These are phyloP conservation scores for Hirtodrosophila duncani DNA, from an alignment of 2,888 invertebrate species.

Conservation along the genomic window DNA sequence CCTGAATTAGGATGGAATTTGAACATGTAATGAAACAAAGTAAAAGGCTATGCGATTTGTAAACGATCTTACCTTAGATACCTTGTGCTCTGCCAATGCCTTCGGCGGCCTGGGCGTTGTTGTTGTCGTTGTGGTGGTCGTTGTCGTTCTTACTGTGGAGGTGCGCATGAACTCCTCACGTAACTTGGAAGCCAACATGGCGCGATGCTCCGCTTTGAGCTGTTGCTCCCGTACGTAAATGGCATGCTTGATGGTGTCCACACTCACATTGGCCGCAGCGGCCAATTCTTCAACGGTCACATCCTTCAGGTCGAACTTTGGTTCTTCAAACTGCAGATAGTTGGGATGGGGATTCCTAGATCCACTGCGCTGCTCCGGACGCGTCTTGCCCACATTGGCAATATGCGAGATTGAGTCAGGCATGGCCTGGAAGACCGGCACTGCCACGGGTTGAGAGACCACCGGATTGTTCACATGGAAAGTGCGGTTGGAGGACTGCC, in stretches of 20 bases:
- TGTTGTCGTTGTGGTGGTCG: slow-evolving; percentile 78
- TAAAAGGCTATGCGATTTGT: too few species aligned
- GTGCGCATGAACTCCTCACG: slow-evolving; percentile 77
- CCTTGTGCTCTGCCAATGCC: slow-evolving; percentile 61
- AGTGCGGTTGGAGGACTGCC: slow-evolving; percentile 68
- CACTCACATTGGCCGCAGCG: slow-evolving; percentile 87
- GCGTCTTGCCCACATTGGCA: slow-evolving; percentile 49
- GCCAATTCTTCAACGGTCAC: slow-evolving; percentile 80
- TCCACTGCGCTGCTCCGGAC: slow-evolving; percentile 43
- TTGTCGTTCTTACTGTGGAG: slow-evolving; percentile 78
- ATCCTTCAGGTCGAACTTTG: slow-evolving; percentile 73
- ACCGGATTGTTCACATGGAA: slow-evolving; percentile 72
- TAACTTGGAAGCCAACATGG: slow-evolving; percentile 67
- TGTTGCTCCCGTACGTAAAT: slow-evolving; percentile 86
- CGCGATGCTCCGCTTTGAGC: slow-evolving; percentile 81
- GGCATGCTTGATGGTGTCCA: slow-evolving; percentile 87
- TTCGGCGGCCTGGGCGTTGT: slow-evolving; percentile 40
- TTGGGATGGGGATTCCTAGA: slow-evolving; percentile 68
- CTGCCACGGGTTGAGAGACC: slow-evolving; percentile 66
- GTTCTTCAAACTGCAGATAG: slow-evolving; percentile 75
- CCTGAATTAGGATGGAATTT: slow-evolving; percentile 77
- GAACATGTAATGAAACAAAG: neutral
- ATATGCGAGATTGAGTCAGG: slow-evolving; percentile 79
- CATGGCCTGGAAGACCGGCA: slow-evolving; percentile 80
- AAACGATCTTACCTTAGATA: slow-evolving; percentile 72